A percentile compares a stretch with the other conserved stretches of the same genome.
phyloP scores from a whole-genome alignment of 2,888 invertebrate species.

The Caenorhabditis sp. region DNA sequence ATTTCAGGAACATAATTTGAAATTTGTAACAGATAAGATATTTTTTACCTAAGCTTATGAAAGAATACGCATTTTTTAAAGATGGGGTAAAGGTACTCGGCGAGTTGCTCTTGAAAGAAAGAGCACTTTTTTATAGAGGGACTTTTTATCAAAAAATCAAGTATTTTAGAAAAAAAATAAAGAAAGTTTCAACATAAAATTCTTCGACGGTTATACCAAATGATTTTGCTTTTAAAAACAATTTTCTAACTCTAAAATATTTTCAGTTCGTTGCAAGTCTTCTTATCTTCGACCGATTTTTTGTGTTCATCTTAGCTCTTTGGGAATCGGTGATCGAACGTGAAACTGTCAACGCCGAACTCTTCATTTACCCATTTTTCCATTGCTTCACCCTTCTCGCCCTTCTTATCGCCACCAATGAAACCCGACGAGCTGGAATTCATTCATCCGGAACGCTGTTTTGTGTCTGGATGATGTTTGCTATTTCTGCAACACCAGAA shows the following conservation, averaged over 20 bases:
- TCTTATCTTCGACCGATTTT: slow-evolving; percentile 37
- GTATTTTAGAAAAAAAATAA: background rate
- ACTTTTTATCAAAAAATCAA: background rate
- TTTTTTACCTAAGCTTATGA: too few relatives aligned
- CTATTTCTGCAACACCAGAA: slow-evolving; percentile 78
- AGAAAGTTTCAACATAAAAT: too few relatives aligned
- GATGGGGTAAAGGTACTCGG: too few relatives aligned
- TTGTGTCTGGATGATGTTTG: slow-evolving; percentile 86
- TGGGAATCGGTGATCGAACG: slow-evolving; percentile 54
- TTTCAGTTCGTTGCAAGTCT: slow-evolving; percentile 42
- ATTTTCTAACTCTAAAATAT: too few relatives aligned
- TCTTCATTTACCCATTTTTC: slow-evolving; percentile 60
- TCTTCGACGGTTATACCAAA: too few relatives aligned
- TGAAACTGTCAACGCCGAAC: slow-evolving; percentile 51
- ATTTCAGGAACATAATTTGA: too few relatives aligned
- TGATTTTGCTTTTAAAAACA: too few relatives aligned
- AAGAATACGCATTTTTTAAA: background rate
- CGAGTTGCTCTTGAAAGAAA: too few relatives aligned
- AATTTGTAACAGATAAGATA: too few relatives aligned
- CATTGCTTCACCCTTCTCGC: slow-evolving; percentile 56
- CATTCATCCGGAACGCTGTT: slow-evolving; percentile 89
- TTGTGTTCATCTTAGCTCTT: slow-evolving; percentile 47
- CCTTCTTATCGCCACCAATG: slow-evolving; percentile 45
- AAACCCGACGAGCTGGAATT: slow-evolving; percentile 82
- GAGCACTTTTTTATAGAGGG: background rate